Base-by-base conservation (phyloP, 2,888 invertebrate species). In the Yponomeuta plumbellus region DNA sequence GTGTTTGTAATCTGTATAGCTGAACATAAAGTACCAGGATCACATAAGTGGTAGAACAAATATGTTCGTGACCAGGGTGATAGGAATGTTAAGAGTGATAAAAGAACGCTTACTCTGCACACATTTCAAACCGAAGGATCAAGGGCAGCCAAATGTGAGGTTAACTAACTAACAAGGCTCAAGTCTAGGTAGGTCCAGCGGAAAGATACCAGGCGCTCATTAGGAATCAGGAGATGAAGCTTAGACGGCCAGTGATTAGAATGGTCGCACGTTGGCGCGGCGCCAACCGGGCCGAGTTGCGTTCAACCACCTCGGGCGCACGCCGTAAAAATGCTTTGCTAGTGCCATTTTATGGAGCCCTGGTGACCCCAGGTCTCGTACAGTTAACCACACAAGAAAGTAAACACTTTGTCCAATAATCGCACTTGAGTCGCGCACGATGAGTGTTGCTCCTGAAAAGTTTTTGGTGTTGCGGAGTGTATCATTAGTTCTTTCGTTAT, bases 231-330 rank as follows among this genome's bases (percentile, higher is more conserved):
- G 80, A 86, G 63, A 34, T 63, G 87, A 83, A 83, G 79, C 80
- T 77, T 77, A 79, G 79, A 81, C 79, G 81, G 80, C 75, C 75
- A 79, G 82, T 85, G 89, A 89, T 88, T 87, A 88, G 61, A 66
- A 61, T 66, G 44, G 61, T 26, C 66, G 23, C 65, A 68, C 85
- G 84, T 85, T 91, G 91, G 91, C 88, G 73, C 67, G 72, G 79
- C 69, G 87, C 90, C 90, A 90, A 89, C 77, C 88, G 80, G 88
- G 90, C 80, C 90, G 88, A 76, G 80, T 89, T 85, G 81, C 91
- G 85, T 91, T 90, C 87, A 91, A 88, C 88, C 81, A 76, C 71
- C 80, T 63, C 72, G 76, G 77, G 73, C 75, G 75, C 76, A 72
- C 73, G 69, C 73, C 75, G 79, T 78, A 78, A 78, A 81, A 77